Conservation (phyloP, 1,140 invertebrate genomes). For the Zaprionus camerounensis region DNA sequence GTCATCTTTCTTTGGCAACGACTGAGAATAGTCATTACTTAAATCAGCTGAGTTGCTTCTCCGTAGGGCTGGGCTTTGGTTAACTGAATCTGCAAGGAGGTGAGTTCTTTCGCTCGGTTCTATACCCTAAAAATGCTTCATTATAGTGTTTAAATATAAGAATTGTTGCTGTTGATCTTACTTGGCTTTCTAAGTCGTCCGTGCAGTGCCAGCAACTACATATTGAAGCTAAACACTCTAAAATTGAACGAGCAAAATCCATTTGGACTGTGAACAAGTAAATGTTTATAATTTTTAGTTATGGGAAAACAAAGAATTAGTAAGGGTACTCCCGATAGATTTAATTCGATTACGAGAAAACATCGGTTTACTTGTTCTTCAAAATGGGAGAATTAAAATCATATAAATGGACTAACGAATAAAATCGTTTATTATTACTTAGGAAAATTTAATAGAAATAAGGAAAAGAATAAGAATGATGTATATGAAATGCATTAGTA, state of each 20-base stretch:
- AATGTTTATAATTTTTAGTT: conserved; percentile 32
- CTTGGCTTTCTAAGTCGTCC: conserved; percentile 85
- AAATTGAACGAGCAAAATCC: conserved; percentile 77
- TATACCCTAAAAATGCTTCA: conserved; percentile 49
- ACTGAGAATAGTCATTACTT: conserved; percentile 87
- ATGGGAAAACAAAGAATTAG: conserved; percentile 12
- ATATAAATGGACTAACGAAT: not conserved
- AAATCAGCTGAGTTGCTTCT: conserved; percentile 88
- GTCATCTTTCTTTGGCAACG: conserved; percentile 93
- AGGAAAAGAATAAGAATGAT: not conserved
- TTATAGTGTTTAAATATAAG: not conserved
- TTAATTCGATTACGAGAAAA: not conserved
- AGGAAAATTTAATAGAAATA: not conserved
- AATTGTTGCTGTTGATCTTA: conserved; percentile 55
- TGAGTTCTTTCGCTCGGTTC: conserved; percentile 89
- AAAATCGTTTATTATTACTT: not conserved
- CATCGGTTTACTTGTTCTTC: no score
- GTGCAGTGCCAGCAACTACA: conserved; percentile 84
- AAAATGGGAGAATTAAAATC: not conserved
- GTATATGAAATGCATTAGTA: not conserved
- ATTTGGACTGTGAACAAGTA: conserved; percentile 40
- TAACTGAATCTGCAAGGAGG: conserved; percentile 88
- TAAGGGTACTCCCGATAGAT: conserved; percentile 9
- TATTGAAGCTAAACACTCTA: conserved; percentile 71
- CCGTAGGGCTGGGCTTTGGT: conserved; percentile 87